phyloP scores from a whole-genome alignment of 2,113 vertebrate species.

The Albula goreensis region DNA sequence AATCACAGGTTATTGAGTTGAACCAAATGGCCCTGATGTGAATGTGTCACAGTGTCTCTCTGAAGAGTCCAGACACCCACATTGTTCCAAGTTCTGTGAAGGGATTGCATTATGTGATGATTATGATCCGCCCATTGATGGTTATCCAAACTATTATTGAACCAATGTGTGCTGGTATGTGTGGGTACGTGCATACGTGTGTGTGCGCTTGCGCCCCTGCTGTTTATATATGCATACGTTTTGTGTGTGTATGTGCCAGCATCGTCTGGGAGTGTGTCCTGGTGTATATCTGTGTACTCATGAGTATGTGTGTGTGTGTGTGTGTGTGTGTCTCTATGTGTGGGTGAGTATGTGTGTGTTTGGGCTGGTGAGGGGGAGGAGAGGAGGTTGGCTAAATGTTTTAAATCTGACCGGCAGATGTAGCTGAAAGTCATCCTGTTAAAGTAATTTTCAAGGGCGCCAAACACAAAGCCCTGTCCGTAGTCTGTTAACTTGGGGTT shows the following conservation, averaged over 20 bases:
- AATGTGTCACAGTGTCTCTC: background rate
- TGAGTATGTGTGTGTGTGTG: no score
- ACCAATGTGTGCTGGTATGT: background rate
- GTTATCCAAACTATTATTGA: background rate
- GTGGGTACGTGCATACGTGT: no score
- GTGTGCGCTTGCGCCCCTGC: no score
- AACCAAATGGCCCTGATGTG: background rate
- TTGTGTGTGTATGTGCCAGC: no score
- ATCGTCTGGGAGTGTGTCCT: no score
- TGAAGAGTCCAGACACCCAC: background rate
- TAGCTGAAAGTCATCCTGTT: background rate
- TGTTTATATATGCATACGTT: no score
- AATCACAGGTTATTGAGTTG: background rate
- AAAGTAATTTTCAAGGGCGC: background rate
- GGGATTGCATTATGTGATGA: background rate
- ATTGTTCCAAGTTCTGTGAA: background rate
- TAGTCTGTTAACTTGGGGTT: background rate
- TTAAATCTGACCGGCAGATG: background rate
- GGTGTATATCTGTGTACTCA: no score
- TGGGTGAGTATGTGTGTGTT: background rate
- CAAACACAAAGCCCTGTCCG: no score
- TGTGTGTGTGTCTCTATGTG: no score
- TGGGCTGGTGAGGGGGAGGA: background rate
- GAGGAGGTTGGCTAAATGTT: background rate
- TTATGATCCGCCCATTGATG: background rate